Evolutionary conservation across 92 coral and sea anemone genomes (phyloP), one percentile per base, ranked within the genome.

Genomic region (Phenganax subtilis): DNA sequence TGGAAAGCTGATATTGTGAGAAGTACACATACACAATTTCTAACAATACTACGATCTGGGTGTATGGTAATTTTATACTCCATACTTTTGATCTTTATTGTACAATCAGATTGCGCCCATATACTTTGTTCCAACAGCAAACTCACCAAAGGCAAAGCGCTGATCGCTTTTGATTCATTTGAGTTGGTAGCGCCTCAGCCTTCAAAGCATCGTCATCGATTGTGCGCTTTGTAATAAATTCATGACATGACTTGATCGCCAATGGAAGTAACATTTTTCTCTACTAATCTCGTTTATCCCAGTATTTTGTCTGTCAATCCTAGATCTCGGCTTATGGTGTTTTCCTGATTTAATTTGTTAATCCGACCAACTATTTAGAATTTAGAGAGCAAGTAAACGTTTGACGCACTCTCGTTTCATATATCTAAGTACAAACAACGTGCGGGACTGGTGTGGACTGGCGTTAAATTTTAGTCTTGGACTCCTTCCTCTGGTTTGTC

Each of bases 341-440:
- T 68, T 68, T 68, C 16, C 73, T 53, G 4, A 53, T 30, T 37
- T 68, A 30, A 68, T 30, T 68, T 68, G 53, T n/a, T 29, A 68
- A 68, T 68, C 73, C 73, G 73, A 68, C 51, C 47, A 68, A 30
- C n/a, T 68, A 68, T 29, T 30, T 68, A 25, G 73, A 10, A 68
- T 68, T 29, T 68, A 68, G 47, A 68, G 14, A 53, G 14, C 73
- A 51, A n/a, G 2, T 64, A 68, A 28, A 29, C 25, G 67, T 9
- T 68, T 27, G 53, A 68, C 73, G 53, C 73, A 68, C 73, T 12
- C 54, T 61, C 27, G 5, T 14, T 68, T 6, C 3, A 28, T 30
- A 68, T 68, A 66, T 66, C 73, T 29, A 29, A 68, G 12, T 68
- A 68, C 47, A 51, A 29, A 17, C 25, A 15, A 17, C 67, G 2